Evolutionary conservation across 2,797 vertebrate species (phyloP).

Genomic region (Ptychadena robeensis): DNA sequence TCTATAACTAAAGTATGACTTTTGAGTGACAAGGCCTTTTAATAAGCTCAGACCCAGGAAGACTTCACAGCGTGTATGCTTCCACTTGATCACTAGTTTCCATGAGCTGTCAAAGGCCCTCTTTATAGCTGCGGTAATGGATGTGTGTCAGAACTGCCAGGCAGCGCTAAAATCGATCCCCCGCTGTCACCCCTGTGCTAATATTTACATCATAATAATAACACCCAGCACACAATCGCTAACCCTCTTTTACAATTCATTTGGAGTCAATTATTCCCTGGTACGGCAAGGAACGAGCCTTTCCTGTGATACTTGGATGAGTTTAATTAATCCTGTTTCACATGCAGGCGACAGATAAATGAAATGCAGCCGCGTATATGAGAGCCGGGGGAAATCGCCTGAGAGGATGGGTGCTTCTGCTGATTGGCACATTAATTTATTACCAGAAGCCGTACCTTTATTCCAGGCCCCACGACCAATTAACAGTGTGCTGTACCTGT

Average conservation of each 20-base stretch:
- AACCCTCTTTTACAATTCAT: constrained; percentile 71
- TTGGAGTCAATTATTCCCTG: constrained; percentile 71
- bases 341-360: constrained; percentile 79
- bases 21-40: neutral
- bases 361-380: constrained; percentile 81
- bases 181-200: constrained; percentile 72
- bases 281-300: constrained; percentile 69
- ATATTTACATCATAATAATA: constrained; percentile 84
- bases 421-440: constrained; percentile 82
- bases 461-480: neutral
- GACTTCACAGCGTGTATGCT: neutral
- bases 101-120: constrained; percentile 62
- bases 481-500: neutral
- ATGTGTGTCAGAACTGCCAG: constrained; percentile 66
- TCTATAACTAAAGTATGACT: too few species aligned
- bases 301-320: constrained; percentile 70
- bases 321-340: constrained; percentile 82
- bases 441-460: constrained; percentile 66
- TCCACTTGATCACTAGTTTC: constrained; percentile 61
- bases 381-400: constrained; percentile 71
- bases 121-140: constrained; percentile 65
- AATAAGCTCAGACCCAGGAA: neutral
- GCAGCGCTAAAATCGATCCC: constrained; percentile 68
- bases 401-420: constrained; percentile 72
- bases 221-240: constrained; percentile 69